These are phyloP conservation scores for Hyla sarda DNA, from an alignment of 2,113 vertebrate species.

Conservation along the genomic window DNA sequence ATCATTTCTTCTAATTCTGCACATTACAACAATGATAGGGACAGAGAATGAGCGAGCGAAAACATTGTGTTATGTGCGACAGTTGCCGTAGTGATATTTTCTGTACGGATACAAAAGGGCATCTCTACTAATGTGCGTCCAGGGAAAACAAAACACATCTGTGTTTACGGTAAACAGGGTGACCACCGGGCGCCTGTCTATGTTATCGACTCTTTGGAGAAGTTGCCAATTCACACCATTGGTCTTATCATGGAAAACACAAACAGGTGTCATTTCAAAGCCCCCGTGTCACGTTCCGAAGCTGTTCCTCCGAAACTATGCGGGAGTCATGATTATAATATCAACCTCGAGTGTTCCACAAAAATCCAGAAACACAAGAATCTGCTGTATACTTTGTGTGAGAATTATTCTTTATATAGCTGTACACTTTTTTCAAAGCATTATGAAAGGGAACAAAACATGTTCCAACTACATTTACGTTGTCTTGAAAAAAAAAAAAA, in stretches of 20 bases:
- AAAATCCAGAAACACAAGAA: not conserved
- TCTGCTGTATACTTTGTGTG: not conserved
- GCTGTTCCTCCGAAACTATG: not conserved
- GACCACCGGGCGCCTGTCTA: not conserved
- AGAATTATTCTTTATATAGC: constrained; percentile 2
- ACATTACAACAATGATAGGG: constrained; percentile 27
- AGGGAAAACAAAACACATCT: constrained; percentile 27
- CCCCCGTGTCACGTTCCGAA: not conserved
- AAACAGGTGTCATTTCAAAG: constrained; percentile 29
- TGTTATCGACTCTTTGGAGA: not conserved
- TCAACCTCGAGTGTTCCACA: not conserved
- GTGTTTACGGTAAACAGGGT: constrained; percentile 29
- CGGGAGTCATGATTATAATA: not conserved
- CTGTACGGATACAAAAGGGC: constrained; percentile 5
- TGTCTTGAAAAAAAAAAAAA: not conserved
- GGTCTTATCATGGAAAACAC: constrained; percentile 1
- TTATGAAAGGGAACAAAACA: constrained; percentile 3
- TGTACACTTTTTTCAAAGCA: not conserved
- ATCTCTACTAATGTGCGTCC: not conserved
- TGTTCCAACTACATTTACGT: not conserved
- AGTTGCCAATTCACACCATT: constrained; percentile 2
- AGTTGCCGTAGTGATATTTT: constrained; percentile 29
- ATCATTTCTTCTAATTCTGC: constrained; percentile 41
- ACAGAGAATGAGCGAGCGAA: constrained; percentile 32
- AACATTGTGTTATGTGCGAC: constrained; percentile 17